Evolutionary conservation across 1,140 invertebrate genomes (phyloP).

Genomic region (Pseudomyrmex concolor): DNA sequence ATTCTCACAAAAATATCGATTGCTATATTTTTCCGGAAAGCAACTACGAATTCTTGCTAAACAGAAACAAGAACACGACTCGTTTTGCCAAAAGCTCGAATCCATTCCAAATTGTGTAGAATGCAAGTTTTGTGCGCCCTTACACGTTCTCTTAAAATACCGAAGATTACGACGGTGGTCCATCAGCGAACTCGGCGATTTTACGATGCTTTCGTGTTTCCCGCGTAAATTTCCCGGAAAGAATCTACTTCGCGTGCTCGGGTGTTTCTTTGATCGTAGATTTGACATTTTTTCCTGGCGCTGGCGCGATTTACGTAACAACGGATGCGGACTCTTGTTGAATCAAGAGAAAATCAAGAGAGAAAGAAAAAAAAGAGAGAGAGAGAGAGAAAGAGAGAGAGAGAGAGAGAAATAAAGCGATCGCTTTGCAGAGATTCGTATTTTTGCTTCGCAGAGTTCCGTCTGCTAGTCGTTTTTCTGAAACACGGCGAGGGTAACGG

Average conservation of each 20-base stretch:
- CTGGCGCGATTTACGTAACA: conserved; percentile 31
- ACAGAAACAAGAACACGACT: background rate
- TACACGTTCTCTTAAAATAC: conserved; percentile 22
- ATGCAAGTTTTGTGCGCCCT: background rate
- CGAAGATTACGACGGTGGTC: conserved; percentile 24
- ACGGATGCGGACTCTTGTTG: background rate
- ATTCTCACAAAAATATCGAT: conserved; percentile 23
- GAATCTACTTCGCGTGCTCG: conserved; percentile 10
- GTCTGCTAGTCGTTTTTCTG: conserved; percentile 55
- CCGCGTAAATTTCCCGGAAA: background rate
- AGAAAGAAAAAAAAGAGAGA: background rate
- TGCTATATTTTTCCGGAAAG: background rate
- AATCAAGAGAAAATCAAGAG: conserved; percentile 6
- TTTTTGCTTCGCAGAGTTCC: conserved; percentile 9
- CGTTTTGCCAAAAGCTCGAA: background rate
- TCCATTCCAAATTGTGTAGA: background rate
- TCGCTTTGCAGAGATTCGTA: conserved; percentile 58
- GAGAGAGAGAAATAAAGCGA: background rate
- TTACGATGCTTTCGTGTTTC: conserved; percentile 1
- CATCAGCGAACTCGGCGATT: conserved; percentile 15
- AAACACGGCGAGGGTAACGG: conserved; percentile 63
- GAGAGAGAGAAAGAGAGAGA: background rate
- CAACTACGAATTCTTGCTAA: background rate
- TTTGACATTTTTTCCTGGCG: conserved; percentile 23
- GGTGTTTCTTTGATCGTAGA: conserved; percentile 24